Base-by-base conservation (phyloP, 2,113 vertebrate genomes). In the Chamaetylas fuelleborni region DNA sequence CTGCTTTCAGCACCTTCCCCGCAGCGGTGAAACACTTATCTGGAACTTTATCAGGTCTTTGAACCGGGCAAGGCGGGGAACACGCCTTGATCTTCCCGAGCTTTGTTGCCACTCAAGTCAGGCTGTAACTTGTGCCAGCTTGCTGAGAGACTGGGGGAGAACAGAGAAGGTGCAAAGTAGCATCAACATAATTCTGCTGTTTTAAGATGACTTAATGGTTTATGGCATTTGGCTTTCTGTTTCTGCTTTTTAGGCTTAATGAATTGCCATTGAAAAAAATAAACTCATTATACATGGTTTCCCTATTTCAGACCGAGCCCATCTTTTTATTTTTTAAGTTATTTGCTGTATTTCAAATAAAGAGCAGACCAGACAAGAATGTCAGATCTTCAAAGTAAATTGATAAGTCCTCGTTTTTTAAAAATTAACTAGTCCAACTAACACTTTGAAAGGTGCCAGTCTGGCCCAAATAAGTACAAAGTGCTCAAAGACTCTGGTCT, bases 401-500 rank as follows among this genome's bases (percentile, higher is more conserved):
- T 50, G 54, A 29, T 45, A 22, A 62, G 10, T 40, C 33, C 24
- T 79, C 1, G 0, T 50, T 77, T 71, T 76, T 73, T 29, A 3
- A 33, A 58, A 74, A 80, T 66, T 72, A 93, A 80, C 13, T 57
- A 81, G 40, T 40, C 70, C 38, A 85, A 8, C 16, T 24, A 6
- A 57, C 19, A 48, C 45, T 67, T 60, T 53, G 48, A 24, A 95
- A 96, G 61, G 64, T 71, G 72, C 40, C 57, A 81, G 56, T 92
- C 67, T 92, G 73, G 60, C 80, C 76, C 69, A 8, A 92, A 86
- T 71, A 90, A 2, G 8, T 31, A 95, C 47, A 24, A 88, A 92
- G 69, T 34, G n/a, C 88, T 90, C 36, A 60, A 83, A 85, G 82
- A 71, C 76, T 93, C 51, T 11, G n/a, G 77, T 71, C 86, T 71